A percentile compares a stretch with the other conserved stretches of the same genome.
These are phyloP conservation scores for Carassius carassius DNA, from an alignment of 2,113 vertebrate species.

Conservation along the genomic window DNA sequence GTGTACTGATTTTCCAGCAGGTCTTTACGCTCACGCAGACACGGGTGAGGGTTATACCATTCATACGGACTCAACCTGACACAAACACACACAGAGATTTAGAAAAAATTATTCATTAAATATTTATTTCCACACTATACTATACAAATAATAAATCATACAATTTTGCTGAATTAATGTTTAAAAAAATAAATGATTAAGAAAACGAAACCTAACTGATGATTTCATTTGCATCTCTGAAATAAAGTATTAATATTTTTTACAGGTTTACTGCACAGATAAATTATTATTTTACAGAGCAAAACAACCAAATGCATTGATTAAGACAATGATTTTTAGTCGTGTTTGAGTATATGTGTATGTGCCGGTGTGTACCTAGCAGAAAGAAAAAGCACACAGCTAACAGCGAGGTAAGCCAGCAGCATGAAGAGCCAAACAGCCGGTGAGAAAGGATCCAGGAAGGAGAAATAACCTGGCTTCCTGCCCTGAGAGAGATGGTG, in stretches of 20 bases:
- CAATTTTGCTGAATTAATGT: background rate
- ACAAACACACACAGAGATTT: background rate
- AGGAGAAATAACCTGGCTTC: slow-evolving; percentile 93
- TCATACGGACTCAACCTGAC: slow-evolving; percentile 88
- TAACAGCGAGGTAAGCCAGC: slow-evolving; percentile 90
- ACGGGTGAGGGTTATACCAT: slow-evolving; percentile 93
- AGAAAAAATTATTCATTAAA: background rate
- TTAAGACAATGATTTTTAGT: background rate
- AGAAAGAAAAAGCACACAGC: slow-evolving; percentile 90
- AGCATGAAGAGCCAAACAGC: slow-evolving; percentile 97
- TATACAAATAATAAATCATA: background rate
- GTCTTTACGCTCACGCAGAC: slow-evolving; percentile 80
- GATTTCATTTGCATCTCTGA: background rate
- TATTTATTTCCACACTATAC: background rate
- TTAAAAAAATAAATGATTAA: background rate
- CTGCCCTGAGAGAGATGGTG: slow-evolving; percentile 76
- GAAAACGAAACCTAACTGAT: background rate
- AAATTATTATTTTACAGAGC: background rate
- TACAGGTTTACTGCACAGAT: background rate
- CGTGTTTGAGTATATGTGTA: background rate
- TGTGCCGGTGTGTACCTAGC: slow-evolving; percentile 76
- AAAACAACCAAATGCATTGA: background rate
- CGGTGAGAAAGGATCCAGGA: slow-evolving; percentile 92
- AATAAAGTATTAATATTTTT: background rate
- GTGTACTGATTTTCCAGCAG: slow-evolving; percentile 94